Percentiles rank a stretch among this genome's conserved stretches.
Evolutionary conservation across 2,888 invertebrate genomes (phyloP).

Genomic region (Teinopalpus imperialis): DNA sequence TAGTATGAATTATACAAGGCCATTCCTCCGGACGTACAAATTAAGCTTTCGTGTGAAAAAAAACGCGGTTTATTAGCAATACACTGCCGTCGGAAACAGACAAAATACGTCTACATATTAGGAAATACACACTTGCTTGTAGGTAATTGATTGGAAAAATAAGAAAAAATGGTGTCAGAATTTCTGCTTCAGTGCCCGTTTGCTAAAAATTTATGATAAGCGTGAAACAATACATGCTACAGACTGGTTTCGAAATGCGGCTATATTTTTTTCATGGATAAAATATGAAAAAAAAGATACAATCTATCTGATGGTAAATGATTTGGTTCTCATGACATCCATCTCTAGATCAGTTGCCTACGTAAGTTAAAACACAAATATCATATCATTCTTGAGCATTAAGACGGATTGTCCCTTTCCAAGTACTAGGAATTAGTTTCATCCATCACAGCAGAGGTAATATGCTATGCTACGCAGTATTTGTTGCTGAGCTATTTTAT

Average conservation of each 20-base stretch:
- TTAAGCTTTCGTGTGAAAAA: slow-evolving; percentile 62
- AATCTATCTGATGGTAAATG: too few relatives aligned
- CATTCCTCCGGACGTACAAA: slow-evolving; percentile 48
- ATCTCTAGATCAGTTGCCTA: too few relatives aligned
- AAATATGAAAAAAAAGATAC: neutral
- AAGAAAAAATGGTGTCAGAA: slow-evolving; percentile 8
- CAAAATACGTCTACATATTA: slow-evolving; percentile 29
- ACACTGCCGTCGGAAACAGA: slow-evolving; percentile 41
- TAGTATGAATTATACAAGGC: slow-evolving; percentile 47
- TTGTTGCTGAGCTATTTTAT: too few relatives aligned
- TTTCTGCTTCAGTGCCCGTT: slow-evolving; percentile 2
- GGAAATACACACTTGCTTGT: slow-evolving; percentile 28
- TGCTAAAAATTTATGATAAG: slow-evolving; percentile 3
- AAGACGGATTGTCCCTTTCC: too few relatives aligned
- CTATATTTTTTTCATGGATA: too few relatives aligned
- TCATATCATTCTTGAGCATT: too few relatives aligned
- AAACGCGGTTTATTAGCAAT: slow-evolving; percentile 37
- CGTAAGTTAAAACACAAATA: too few relatives aligned
- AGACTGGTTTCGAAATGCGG: slow-evolving; percentile 1
- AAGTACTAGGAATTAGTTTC: too few relatives aligned
- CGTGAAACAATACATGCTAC: neutral
- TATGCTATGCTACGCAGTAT: too few relatives aligned
- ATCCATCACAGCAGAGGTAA: too few relatives aligned
- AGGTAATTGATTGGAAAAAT: slow-evolving; percentile 14
- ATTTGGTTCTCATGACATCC: too few relatives aligned